Percentiles rank a stretch among this genome's conserved stretches.
Conservation (phyloP, 2,888 invertebrate species). For the Eilema griseolum region DNA sequence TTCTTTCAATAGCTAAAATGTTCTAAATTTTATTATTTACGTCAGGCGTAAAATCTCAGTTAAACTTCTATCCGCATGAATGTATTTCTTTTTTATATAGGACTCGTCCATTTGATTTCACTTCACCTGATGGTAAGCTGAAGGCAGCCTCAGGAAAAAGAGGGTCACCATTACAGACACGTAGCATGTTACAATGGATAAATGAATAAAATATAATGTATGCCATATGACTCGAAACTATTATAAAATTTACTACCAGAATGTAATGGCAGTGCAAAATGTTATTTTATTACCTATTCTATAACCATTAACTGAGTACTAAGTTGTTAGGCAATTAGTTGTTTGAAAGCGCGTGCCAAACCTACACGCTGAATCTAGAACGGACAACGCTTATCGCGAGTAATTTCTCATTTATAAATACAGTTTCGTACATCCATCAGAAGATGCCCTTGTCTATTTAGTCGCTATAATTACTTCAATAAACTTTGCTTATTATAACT, state of each 20-base stretch:
- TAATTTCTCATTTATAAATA: not conserved
- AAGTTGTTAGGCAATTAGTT: conserved; percentile 16
- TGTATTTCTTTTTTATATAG: too few species aligned
- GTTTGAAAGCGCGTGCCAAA: conserved; percentile 17
- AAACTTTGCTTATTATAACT: not conserved
- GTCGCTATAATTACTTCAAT: not conserved
- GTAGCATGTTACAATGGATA: too few species aligned
- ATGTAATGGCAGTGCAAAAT: conserved; percentile 27
- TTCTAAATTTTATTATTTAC: too few species aligned
- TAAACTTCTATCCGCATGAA: not conserved
- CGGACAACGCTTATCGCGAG: not conserved
- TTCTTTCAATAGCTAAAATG: too few species aligned
- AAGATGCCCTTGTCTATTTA: not conserved
- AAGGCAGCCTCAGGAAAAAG: too few species aligned
- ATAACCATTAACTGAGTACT: conserved; percentile 11
- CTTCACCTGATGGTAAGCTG: too few species aligned
- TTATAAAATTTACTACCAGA: conserved; percentile 22
- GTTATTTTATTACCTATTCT: conserved; percentile 27
- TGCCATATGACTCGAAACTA: not conserved
- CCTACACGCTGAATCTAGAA: conserved; percentile 6
- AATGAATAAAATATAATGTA: too few species aligned
- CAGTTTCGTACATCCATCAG: not conserved
- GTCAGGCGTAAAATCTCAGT: not conserved
- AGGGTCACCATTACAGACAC: too few species aligned
- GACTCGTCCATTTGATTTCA: too few species aligned